phyloP scores from a whole-genome alignment of 2,888 invertebrate genomes.

The Pecten maximus region DNA sequence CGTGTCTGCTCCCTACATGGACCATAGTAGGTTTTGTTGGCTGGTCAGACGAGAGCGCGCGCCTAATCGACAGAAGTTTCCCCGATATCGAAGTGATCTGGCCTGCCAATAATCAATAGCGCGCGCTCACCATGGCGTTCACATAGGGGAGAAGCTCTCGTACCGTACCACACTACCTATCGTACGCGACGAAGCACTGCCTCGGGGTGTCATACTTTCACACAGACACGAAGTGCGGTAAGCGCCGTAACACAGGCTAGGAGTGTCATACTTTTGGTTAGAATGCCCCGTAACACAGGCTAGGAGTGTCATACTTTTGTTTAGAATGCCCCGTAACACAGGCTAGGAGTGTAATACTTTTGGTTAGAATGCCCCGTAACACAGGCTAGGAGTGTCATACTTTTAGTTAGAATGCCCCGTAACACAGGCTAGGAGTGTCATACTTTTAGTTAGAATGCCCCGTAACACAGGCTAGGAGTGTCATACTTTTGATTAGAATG shows the following conservation, averaged over 20 bases:
- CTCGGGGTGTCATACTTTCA: background rate
- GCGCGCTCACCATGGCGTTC: background rate
- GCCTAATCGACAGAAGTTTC: background rate
- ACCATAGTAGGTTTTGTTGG: background rate
- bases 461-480: background rate
- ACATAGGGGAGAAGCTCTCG: background rate
- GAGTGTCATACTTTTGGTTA: background rate
- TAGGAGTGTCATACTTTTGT: background rate
- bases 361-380: background rate
- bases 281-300: background rate
- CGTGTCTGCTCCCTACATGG: background rate
- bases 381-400: background rate
- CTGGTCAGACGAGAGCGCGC: background rate
- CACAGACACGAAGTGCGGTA: background rate
- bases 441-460: background rate
- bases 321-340: background rate
- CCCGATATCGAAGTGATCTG: conserved; percentile 9
- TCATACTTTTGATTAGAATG: background rate
- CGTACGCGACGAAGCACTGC: background rate
- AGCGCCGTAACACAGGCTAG: background rate
- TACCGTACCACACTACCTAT: background rate
- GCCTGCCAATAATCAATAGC: conserved; percentile 17
- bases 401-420: background rate
- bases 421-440: background rate
- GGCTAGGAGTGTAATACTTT: background rate